phyloP scores from a whole-genome alignment of 2,888 invertebrate species.

The Brachylomia viminalis region DNA sequence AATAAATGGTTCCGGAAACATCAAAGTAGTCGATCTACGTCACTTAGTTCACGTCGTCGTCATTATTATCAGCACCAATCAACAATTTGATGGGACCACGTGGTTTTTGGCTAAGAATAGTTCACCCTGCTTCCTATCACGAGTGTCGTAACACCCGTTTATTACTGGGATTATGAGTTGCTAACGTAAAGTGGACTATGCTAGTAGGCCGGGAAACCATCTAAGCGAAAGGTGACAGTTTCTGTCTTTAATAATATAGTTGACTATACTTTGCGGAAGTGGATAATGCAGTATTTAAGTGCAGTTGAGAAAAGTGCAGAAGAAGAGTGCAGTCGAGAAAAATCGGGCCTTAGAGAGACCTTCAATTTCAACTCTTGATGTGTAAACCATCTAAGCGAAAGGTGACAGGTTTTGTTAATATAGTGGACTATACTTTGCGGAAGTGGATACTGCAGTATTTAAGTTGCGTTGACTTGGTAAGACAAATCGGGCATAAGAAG shows the following conservation, averaged over 20 bases:
- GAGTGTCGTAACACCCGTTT: slow-evolving; percentile 33
- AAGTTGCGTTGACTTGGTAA: background rate
- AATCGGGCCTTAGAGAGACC: background rate
- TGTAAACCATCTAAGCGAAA: slow-evolving; percentile 27
- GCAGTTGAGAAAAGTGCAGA: background rate
- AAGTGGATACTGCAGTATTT: background rate
- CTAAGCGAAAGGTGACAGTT: slow-evolving; percentile 5
- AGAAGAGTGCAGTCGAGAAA: background rate
- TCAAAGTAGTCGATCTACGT: slow-evolving; percentile 19
- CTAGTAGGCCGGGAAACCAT: slow-evolving; percentile 44
- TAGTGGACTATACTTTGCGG: background rate
- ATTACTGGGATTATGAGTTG: slow-evolving; percentile 46
- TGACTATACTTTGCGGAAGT: background rate
- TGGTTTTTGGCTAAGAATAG: slow-evolving; percentile 50
- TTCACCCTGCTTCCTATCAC: slow-evolving; percentile 30
- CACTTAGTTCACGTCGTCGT: slow-evolving; percentile 22
- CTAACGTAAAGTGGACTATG: slow-evolving; percentile 30
- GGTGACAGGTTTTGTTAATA: background rate
- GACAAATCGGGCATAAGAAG: background rate
- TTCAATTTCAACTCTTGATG: background rate
- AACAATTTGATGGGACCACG: slow-evolving; percentile 50
- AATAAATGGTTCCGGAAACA: slow-evolving; percentile 32
- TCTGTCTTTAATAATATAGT: background rate
- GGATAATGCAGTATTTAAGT: too few relatives aligned
- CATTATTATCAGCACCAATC: slow-evolving; percentile 37